Conservation (phyloP, 2,113 vertebrate species). For the Stigmatopora argus region DNA sequence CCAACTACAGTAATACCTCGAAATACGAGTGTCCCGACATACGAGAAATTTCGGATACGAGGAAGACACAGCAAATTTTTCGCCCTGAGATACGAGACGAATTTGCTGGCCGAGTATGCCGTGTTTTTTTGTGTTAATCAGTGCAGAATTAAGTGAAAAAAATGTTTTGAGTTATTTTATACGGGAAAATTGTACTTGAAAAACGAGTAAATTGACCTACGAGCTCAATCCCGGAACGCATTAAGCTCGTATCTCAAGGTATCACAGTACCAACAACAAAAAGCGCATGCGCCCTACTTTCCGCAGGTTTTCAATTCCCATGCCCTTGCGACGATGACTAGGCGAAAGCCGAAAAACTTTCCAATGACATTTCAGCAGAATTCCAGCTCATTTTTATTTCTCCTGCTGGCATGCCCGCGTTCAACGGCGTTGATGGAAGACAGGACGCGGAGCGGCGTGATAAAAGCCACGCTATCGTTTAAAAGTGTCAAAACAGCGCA, state of each 20-base stretch:
- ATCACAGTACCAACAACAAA: too few relatives aligned
- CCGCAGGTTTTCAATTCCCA: slow-evolving; percentile 6
- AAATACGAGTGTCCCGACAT: too few relatives aligned
- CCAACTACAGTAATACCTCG: background rate
- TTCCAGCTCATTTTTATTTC: slow-evolving; percentile 30
- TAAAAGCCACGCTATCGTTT: slow-evolving; percentile 44
- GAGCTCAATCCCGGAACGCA: too few relatives aligned
- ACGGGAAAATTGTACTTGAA: too few relatives aligned
- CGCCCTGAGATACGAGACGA: too few relatives aligned
- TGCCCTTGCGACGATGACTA: slow-evolving; percentile 51
- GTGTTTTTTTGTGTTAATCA: background rate
- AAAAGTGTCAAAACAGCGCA: slow-evolving; percentile 35
- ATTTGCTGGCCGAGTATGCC: background rate
- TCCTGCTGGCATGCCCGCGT: slow-evolving; percentile 6
- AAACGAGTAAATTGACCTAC: too few relatives aligned
- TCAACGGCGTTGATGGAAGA: slow-evolving; percentile 27
- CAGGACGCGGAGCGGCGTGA: slow-evolving; percentile 19
- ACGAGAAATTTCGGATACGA: too few relatives aligned
- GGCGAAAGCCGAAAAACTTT: slow-evolving; percentile 24
- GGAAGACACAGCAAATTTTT: too few relatives aligned
- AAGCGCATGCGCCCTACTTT: too few relatives aligned
- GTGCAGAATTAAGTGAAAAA: too few relatives aligned
- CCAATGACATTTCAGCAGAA: slow-evolving; percentile 40
- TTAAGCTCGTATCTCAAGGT: too few relatives aligned
- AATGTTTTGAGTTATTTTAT: too few relatives aligned